Evolutionary conservation across 2,888 invertebrate species (phyloP).

Genomic region (Eilema caniola): DNA sequence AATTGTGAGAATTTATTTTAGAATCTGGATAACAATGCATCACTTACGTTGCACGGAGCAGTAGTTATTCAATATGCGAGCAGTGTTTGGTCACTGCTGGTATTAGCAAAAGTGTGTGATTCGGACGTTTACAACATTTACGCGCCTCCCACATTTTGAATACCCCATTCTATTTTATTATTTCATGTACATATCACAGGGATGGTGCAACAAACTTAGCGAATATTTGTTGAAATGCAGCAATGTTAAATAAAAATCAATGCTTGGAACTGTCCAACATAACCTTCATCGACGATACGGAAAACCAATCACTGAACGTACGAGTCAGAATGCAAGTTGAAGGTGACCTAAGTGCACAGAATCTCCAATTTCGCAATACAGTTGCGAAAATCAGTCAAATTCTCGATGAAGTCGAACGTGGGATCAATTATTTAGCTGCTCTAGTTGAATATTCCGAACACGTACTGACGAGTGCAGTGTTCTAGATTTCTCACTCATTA

Average conservation of each 20-base stretch:
- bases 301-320: slow-evolving; percentile 50
- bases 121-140: slow-evolving; percentile 30
- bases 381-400: slow-evolving; percentile 66
- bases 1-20: slow-evolving; percentile 65
- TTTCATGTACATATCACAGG: slow-evolving; percentile 16
- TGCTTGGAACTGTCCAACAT: slow-evolving; percentile 46
- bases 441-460: slow-evolving; percentile 63
- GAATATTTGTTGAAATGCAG: slow-evolving; percentile 34
- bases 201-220: slow-evolving; percentile 28
- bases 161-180: slow-evolving; percentile 17
- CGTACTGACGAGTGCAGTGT: slow-evolving; percentile 57
- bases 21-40: slow-evolving; percentile 63
- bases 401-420: slow-evolving; percentile 77
- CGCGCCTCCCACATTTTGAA: slow-evolving; percentile 27
- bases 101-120: slow-evolving; percentile 36
- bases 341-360: slow-evolving; percentile 48
- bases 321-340: slow-evolving; percentile 51
- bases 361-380: slow-evolving; percentile 53
- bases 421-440: slow-evolving; percentile 78
- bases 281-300: slow-evolving; percentile 54
- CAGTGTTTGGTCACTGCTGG: slow-evolving; percentile 50
- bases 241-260: slow-evolving; percentile 41
- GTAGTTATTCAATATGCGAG: slow-evolving; percentile 41
- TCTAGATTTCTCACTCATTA: slow-evolving; percentile 69
- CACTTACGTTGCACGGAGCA: slow-evolving; percentile 55